These are phyloP conservation scores for Drosophila micromelanica DNA, from an alignment of 1,140 invertebrate genomes.

Conservation along the genomic window DNA sequence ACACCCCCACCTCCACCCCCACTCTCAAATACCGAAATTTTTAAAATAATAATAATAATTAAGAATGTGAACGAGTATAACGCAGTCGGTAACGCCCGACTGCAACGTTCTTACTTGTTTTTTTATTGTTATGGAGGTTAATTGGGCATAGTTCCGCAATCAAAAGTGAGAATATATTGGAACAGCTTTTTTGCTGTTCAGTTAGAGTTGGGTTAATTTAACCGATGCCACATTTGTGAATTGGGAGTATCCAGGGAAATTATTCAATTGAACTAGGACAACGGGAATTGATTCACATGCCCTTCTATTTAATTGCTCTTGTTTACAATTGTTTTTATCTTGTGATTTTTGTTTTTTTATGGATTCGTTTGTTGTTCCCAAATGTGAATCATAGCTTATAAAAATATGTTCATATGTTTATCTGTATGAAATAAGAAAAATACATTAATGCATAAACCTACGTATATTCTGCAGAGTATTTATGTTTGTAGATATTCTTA, in stretches of 20 bases:
- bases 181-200: conserved; percentile 11
- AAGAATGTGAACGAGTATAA: too few relatives aligned
- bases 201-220: not conserved
- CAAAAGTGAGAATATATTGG: conserved; percentile 10
- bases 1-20: too few relatives aligned
- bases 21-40: too few relatives aligned
- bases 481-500: not conserved
- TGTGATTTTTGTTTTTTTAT: conserved; percentile 20
- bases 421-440: conserved; percentile 20
- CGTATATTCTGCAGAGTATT: not conserved
- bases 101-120: too few relatives aligned
- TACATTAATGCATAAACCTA: conserved; percentile 11
- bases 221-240: not conserved
- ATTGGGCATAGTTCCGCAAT: conserved; percentile 44
- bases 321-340: conserved; percentile 23
- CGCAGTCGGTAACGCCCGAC: too few relatives aligned
- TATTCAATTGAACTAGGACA: conserved; percentile 12
- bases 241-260: not conserved
- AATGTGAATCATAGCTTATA: conserved; percentile 41
- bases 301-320: conserved; percentile 16
- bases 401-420: not conserved
- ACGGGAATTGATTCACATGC: conserved; percentile 43
- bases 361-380: not conserved
- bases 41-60: too few relatives aligned
- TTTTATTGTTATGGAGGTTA: conserved; percentile 32